phyloP scores from a whole-genome alignment of 2,888 invertebrate species.

The Drosophila mercatorum region DNA sequence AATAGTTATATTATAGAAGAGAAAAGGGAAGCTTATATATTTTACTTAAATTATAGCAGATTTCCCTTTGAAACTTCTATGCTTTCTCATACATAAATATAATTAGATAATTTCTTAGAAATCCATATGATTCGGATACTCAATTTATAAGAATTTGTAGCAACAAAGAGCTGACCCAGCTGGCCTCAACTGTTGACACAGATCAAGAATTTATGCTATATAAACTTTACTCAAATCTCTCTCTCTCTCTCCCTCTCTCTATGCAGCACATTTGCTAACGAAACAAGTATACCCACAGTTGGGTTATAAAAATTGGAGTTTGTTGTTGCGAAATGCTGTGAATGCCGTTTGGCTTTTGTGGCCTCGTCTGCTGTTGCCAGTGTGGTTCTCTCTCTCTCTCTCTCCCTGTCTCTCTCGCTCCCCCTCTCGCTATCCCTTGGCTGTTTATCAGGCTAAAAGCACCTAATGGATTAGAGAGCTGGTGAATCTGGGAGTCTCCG shows the following conservation, averaged over 20 bases:
- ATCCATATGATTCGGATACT: no score
- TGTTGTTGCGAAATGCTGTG: constrained; percentile 38
- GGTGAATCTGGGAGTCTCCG: constrained; percentile 11
- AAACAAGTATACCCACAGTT: constrained; percentile 5
- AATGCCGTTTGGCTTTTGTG: constrained; percentile 59
- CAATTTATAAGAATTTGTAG: no score
- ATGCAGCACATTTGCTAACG: background rate
- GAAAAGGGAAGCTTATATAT: no score
- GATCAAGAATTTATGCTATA: background rate
- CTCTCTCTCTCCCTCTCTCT: background rate
- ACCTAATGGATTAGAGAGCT: constrained; percentile 63
- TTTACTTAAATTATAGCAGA: no score
- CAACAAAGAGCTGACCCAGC: no score
- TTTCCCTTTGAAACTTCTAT: no score
- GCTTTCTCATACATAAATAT: no score
- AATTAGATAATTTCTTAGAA: no score
- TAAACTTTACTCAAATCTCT: background rate
- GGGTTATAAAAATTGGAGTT: constrained; percentile 5
- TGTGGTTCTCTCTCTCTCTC: constrained; percentile 41
- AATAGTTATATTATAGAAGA: no score
- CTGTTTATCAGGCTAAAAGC: constrained; percentile 68
- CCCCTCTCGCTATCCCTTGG: background rate
- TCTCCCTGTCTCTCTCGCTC: background rate
- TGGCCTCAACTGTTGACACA: background rate
- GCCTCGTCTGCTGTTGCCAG: constrained; percentile 52